phyloP scores from a whole-genome alignment of 2,888 invertebrate species.

The Biston betularia region DNA sequence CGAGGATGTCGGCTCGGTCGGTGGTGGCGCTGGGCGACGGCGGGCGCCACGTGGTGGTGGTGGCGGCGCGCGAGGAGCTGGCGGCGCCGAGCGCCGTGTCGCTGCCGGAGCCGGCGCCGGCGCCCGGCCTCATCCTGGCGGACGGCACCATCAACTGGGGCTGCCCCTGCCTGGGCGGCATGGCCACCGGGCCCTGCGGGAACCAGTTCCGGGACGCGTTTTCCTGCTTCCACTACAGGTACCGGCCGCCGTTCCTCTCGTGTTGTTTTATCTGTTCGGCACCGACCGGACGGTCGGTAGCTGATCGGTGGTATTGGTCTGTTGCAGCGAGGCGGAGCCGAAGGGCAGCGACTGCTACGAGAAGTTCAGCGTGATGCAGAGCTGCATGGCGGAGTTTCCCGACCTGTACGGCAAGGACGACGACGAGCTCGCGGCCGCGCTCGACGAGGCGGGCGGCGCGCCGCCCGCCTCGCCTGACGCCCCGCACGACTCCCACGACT shows the following conservation, averaged over 20 bases:
- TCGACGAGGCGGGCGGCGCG: conserved; percentile 47
- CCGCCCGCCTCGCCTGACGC: conserved; percentile 6
- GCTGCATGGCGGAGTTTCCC: conserved; percentile 95
- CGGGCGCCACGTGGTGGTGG: conserved; percentile 92
- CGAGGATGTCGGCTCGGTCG: conserved; percentile 2
- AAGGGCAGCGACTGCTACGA: conserved; percentile 98
- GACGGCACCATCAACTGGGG: conserved; percentile 98
- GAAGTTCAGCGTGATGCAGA: conserved; percentile 95
- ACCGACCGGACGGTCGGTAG: no score
- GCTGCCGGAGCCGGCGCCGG: conserved; percentile 90
- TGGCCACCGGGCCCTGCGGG: conserved; percentile 98
- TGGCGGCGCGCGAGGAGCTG: conserved; percentile 93
- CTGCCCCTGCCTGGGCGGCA: conserved; percentile 98
- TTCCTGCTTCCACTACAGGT: conserved; percentile 96
- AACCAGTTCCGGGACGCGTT: conserved; percentile 97
- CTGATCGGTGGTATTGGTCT: not conserved
- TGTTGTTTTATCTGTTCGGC: no score
- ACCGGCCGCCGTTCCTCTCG: no score
- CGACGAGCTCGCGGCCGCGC: conserved; percentile 74
- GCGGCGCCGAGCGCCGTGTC: conserved; percentile 89
- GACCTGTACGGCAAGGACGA: conserved; percentile 92
- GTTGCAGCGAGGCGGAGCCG: conserved; percentile 91
- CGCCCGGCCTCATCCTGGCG: conserved; percentile 92
- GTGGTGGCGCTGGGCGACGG: conserved; percentile 8
- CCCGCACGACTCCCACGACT: not conserved